Evolutionary conservation across 2,888 invertebrate species (phyloP).

Genomic region (Ormyrus labotus): DNA sequence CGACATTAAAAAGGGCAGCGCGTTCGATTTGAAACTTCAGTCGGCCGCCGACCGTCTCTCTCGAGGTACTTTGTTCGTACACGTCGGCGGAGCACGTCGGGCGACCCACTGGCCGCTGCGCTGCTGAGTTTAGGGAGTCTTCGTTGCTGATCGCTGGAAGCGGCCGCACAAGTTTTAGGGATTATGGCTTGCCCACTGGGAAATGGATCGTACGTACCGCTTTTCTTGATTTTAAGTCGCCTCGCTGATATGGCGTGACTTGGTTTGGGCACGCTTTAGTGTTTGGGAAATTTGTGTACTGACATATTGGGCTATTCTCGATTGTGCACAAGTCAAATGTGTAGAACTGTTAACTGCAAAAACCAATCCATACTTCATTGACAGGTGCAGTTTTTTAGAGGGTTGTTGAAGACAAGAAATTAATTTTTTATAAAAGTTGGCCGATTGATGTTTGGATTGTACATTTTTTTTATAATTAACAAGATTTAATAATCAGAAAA

Average conservation of each 20-base stretch:
- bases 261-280: too few relatives aligned
- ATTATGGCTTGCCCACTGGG: conserved; percentile 59
- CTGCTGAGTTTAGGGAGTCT: neutral
- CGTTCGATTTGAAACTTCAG: conserved; percentile 50
- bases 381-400: too few relatives aligned
- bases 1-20: conserved; percentile 38
- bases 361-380: too few relatives aligned
- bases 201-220: conserved; percentile 56
- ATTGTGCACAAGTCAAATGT: too few relatives aligned
- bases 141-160: neutral
- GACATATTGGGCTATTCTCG: too few relatives aligned
- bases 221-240: too few relatives aligned
- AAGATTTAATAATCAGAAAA: too few relatives aligned
- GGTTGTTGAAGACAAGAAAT: too few relatives aligned
- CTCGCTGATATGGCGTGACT: too few relatives aligned
- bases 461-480: neutral
- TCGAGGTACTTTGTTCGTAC: conserved; percentile 2
- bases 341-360: too few relatives aligned
- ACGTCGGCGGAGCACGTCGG: conserved; percentile 57
- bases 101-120: neutral
- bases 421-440: too few relatives aligned
- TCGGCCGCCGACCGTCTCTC: conserved; percentile 36
- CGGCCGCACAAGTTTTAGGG: conserved; percentile 32
- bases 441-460: neutral
- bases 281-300: too few relatives aligned